Evolutionary conservation across 2,113 vertebrate genomes (phyloP), one percentile per base, ranked within the genome.

Genomic region (Prolemur simus): DNA sequence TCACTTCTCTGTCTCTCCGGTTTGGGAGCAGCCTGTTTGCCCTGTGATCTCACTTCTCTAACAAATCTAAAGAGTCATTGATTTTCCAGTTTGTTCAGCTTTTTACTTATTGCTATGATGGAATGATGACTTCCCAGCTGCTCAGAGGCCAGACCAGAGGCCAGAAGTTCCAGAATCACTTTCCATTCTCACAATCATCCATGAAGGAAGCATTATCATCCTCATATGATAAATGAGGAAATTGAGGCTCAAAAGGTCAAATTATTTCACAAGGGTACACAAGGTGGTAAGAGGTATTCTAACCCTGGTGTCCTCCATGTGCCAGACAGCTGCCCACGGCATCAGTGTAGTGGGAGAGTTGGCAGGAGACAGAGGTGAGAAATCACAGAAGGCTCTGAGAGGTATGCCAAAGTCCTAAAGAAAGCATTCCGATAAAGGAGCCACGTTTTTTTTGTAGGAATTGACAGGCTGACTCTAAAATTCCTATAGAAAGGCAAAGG

Each of bases 321-420:
- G 4, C 18, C 4, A 25, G 27, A 9, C 20, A 25, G 49, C 15
- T 5, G 47, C 58, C 42, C 39, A 25, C 29, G 20, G 60, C 29
- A 25, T 20, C n/a, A 14, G 60, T 23, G 14, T 5, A 25, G 12
- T 32, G 42, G 60, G 60, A 45, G 32, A 66, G 82, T 4, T 15
- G n/a, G 29, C 18, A 64, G 3, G 45, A 17, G 25, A 23, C 0
- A 49, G 47, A 17, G 25, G 4, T 27, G 54, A 6, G 85, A 78
- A 23, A 93, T 37, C 10, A 34, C 83, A 18, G 1, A 27, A 91
- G 4, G 0, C 8, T 81, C 76, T 74, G 17, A 60, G 54, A n/a
- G 81, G 8, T 86, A 95, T 84, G 25, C 13, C 17, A 94, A 96
- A 97, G 27, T 37, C 23, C 63, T 80, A 18, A 95, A 82, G 63